These are phyloP conservation scores for Laupala kohalensis DNA, from an alignment of 1,140 invertebrate genomes.

Conservation along the genomic window DNA sequence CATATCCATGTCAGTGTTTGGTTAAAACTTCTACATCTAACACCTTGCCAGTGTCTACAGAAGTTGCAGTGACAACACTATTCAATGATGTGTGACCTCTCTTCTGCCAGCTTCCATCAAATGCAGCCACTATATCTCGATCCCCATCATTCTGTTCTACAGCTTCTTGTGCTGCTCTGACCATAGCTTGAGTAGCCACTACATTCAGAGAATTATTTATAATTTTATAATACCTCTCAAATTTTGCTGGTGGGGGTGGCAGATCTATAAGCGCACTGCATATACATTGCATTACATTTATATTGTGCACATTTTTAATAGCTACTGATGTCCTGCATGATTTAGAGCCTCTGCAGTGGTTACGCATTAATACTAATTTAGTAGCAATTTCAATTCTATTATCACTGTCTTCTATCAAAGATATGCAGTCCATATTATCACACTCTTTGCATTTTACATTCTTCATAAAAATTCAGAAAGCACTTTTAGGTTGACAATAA, in stretches of 20 bases:
- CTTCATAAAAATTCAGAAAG: neutral
- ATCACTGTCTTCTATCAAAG: neutral
- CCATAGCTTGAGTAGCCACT: neutral
- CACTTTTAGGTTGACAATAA: neutral
- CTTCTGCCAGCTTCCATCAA: conserved; percentile 16
- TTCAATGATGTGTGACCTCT: conserved; percentile 14
- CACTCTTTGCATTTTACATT: conserved; percentile 2
- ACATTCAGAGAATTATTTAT: neutral
- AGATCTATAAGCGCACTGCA: conserved; percentile 7
- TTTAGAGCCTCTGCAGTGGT: neutral
- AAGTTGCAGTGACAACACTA: conserved; percentile 14
- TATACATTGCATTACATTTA: conserved; percentile 13
- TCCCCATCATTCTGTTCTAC: conserved; percentile 9
- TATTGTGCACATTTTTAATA: conserved; percentile 7
- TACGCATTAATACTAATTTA: conserved; percentile 3
- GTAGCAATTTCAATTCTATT: conserved; percentile 6
- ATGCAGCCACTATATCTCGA: conserved; percentile 13
- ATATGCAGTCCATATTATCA: conserved; percentile 7
- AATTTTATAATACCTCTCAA: neutral
- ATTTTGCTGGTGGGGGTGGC: conserved; percentile 1
- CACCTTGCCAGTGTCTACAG: conserved; percentile 14
- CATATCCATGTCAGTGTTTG: conserved; percentile 9
- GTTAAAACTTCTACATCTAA: conserved; percentile 11
- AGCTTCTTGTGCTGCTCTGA: conserved; percentile 11
- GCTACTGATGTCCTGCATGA: conserved; percentile 5